Evolutionary conservation across 2,888 invertebrate species (phyloP).

Genomic region (Lysandra bellargus): DNA sequence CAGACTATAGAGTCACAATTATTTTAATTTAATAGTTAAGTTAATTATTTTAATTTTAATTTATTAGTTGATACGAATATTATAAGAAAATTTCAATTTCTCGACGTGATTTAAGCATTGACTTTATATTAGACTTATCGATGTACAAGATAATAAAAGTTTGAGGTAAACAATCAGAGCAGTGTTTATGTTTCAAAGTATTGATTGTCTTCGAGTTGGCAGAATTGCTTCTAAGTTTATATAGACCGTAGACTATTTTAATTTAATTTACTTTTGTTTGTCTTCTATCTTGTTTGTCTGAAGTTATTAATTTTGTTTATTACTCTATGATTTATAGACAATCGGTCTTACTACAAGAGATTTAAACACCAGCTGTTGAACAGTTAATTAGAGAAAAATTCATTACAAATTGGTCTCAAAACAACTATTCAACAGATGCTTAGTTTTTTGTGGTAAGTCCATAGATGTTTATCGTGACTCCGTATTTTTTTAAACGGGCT

Average conservation of each 20-base stretch:
- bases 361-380: too few species aligned
- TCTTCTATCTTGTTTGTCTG: slow-evolving; percentile 1
- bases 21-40: too few species aligned
- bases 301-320: slow-evolving; percentile 14
- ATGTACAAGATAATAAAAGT: slow-evolving; percentile 11
- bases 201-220: slow-evolving; percentile 22
- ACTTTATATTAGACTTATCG: background rate
- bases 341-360: too few species aligned
- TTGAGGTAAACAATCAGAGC: slow-evolving; percentile 23
- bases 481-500: too few species aligned
- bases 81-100: background rate
- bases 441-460: too few species aligned
- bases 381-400: too few species aligned
- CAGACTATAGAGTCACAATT: too few species aligned
- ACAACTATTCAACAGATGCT: too few species aligned
- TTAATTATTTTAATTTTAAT: too few species aligned
- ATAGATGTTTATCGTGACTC: too few species aligned
- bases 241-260: slow-evolving; percentile 17
- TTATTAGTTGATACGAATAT: too few species aligned
- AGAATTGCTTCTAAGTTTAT: slow-evolving; percentile 6
- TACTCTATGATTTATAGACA: background rate
- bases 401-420: too few species aligned
- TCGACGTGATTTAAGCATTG: slow-evolving; percentile 1
- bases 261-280: slow-evolving; percentile 22
- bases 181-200: slow-evolving; percentile 25